Percentiles rank a stretch among this genome's conserved stretches.
phyloP scores from a whole-genome alignment of 2,888 invertebrate genomes.

The Hydraecia micacea region DNA sequence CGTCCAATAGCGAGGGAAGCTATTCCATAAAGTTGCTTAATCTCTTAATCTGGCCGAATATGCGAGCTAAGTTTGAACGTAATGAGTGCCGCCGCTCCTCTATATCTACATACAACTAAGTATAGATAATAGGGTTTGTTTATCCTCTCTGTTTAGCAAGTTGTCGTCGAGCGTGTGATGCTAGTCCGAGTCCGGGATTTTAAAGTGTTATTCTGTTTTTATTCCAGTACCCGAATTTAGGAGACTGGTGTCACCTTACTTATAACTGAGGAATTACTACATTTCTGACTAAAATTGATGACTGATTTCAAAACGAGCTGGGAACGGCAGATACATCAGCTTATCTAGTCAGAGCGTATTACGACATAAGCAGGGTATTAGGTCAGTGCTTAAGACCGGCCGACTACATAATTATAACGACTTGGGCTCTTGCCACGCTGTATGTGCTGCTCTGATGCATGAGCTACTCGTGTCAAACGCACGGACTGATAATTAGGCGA shows the following conservation, averaged over 20 bases:
- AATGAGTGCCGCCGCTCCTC: conserved; percentile 33
- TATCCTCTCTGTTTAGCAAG: conserved; percentile 23
- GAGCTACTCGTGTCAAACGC: conserved; percentile 19
- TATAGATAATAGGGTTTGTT: conserved; percentile 34
- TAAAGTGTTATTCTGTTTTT: conserved; percentile 11
- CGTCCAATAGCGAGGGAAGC: conserved; percentile 45
- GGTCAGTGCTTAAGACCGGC: background rate
- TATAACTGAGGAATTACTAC: background rate
- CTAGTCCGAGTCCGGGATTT: background rate
- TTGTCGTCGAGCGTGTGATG: conserved; percentile 16
- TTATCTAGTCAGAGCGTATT: background rate
- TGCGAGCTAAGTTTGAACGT: conserved; percentile 68
- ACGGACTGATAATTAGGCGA: background rate
- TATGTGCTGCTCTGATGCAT: conserved; percentile 24
- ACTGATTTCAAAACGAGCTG: background rate
- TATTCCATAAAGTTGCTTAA: conserved; percentile 70
- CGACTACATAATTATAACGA: conserved; percentile 27
- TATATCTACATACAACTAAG: background rate
- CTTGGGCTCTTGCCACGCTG: conserved; percentile 36
- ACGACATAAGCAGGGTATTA: background rate
- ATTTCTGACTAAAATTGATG: background rate
- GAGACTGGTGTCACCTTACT: background rate
- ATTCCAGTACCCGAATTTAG: background rate
- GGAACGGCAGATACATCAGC: background rate
- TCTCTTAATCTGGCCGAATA: conserved; percentile 71